A percentile compares a stretch with the other conserved stretches of the same genome.
These are phyloP conservation scores for Tenthredo livida DNA, from an alignment of 2,888 invertebrate genomes.

Conservation along the genomic window DNA sequence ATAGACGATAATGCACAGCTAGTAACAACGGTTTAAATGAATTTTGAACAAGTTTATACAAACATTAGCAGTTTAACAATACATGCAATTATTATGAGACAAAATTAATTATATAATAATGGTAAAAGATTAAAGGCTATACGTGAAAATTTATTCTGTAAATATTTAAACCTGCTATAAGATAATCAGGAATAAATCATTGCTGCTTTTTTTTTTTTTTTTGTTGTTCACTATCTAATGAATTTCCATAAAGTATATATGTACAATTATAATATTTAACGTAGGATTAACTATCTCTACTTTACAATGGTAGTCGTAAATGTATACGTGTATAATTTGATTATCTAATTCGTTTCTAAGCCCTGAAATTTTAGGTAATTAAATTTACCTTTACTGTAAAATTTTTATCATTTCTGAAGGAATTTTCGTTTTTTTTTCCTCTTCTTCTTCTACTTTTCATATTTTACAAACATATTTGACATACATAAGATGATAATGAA, in stretches of 20 bases:
- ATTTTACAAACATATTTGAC: constrained; percentile 4
- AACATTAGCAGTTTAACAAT: background rate
- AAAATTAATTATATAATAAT: background rate
- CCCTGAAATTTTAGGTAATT: background rate
- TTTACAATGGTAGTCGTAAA: background rate
- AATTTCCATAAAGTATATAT: constrained; percentile 16
- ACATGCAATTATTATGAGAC: constrained; percentile 24
- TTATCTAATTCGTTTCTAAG: background rate
- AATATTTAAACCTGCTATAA: background rate
- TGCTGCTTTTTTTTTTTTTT: background rate
- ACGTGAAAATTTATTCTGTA: background rate
- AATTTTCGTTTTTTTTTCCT: background rate
- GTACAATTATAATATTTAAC: background rate
- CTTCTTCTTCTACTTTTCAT: background rate
- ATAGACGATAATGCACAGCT: background rate
- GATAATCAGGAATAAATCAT: background rate
- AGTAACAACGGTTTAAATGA: background rate
- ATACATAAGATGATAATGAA: constrained; percentile 35
- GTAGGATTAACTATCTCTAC: background rate
- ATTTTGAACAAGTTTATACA: background rate
- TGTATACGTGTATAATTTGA: background rate
- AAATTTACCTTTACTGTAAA: background rate
- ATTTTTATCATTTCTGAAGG: background rate
- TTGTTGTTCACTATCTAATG: background rate
- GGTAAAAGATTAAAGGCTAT: background rate